Evolutionary conservation across 2,888 invertebrate species (phyloP), one percentile per base, ranked within the genome.

Genomic region (Stictocephala bisonia): DNA sequence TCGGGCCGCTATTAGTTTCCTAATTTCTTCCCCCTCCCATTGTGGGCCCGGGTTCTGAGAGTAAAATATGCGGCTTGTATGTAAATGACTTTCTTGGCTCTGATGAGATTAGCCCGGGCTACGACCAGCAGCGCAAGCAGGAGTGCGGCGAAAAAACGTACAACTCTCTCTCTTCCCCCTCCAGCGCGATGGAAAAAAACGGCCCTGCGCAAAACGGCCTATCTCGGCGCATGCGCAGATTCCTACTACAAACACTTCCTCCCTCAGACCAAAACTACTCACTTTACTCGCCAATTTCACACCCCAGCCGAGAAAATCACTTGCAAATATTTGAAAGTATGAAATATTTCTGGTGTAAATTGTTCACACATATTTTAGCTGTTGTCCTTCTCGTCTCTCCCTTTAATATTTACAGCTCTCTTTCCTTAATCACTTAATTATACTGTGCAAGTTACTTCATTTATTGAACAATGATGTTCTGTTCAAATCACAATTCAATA

Each of bases 31-130:
- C 68, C 50, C 60, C 69, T 70, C 69, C 50, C 68, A 73, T 58
- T 58, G 68, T 73, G 27, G 41, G 44, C 35, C 58, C 31, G 60
- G 66, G 48, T 68, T 31, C 68, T 44, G 60, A 35, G 60, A 66
- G 56, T 68, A 68, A 73, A 69, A 69, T 73, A 73, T 73, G 73
- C 64, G 73, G 73, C 69, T 67, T 69, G 73, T 73, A 73, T 73
- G 73, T 56, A 73, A 73, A 73, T 73, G 73, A 67, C 73, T 73
- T 70, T 70, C 70, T 70, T 70, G 56, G 70, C 56, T 56, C 56
- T 73, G 73, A 73, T 70, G 73, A 69, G 73, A 73, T 73, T 73
- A 73, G 67, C 60, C 69, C 69, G 69, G 73, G 53, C 64, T 40
- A n/a, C n/a, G 51, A 15, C 40, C 72, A 31, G 66, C 29, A 26